Percentiles rank a stretch among this genome's conserved stretches.
These are phyloP conservation scores for Magallana ariakensis DNA, from an alignment of 1,140 invertebrate species.

Conservation along the genomic window DNA sequence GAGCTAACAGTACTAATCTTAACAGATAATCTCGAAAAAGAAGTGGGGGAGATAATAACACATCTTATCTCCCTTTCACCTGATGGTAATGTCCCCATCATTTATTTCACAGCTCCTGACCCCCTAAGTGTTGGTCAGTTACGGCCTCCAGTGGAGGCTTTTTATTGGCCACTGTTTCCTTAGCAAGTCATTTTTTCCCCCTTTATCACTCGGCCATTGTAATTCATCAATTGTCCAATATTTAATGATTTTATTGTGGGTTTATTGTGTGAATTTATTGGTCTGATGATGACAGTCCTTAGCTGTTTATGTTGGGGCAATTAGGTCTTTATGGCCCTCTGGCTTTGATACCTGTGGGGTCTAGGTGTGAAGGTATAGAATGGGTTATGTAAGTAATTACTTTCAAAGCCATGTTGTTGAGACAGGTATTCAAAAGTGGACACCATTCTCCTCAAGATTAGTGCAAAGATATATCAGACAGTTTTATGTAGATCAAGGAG, in stretches of 20 bases:
- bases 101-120: neutral
- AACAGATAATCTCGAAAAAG: slow-evolving; percentile 16
- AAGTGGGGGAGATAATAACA: neutral
- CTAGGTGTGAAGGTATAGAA: neutral
- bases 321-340: slow-evolving; percentile 8
- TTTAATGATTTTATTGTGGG: slow-evolving; percentile 10
- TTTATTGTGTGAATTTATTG: slow-evolving; percentile 18
- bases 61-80: slow-evolving; percentile 1
- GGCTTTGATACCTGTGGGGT: neutral
- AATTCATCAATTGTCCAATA: slow-evolving; percentile 31
- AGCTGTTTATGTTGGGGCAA: neutral
- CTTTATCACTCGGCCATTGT: neutral
- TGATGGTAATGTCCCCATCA: neutral
- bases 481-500: neutral
- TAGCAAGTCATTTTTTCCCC: neutral
- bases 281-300: neutral
- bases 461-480: neutral
- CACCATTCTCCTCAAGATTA: neutral
- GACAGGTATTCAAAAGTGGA: no score
- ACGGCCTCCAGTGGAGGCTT: neutral
- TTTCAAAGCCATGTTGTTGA: neutral
- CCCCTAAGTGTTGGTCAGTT: neutral
- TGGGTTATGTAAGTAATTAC: neutral
- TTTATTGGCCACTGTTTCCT: neutral
- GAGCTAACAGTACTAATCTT: neutral